Evolutionary conservation across 2,888 invertebrate species (phyloP), one percentile per base, ranked within the genome.

Genomic region (Leucophenga montana): DNA sequence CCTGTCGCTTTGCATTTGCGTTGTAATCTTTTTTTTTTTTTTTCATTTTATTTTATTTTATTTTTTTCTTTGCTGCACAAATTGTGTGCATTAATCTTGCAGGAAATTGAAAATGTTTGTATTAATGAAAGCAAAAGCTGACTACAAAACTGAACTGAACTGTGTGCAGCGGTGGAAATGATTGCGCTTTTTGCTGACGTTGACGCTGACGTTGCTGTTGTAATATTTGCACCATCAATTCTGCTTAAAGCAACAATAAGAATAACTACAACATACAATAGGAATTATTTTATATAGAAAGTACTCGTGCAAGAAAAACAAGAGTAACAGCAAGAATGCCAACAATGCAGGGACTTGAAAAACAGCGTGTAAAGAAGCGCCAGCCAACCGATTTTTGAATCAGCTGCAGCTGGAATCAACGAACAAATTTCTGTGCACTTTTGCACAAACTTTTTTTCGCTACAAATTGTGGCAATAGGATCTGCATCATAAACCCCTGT

Each of bases 221-320:
- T 70, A 72, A 76, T 77, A 73, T 77, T 84, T 80, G 84, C 80
- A 80, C 77, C 77, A 77, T 77, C 74, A 76, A 70, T 74, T 72
- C 71, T 70, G 68, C 76, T 44, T 46, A 22, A 62, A 69, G 46
- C 68, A 62, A 65, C 64, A 18, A 39, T 31, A 57, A 57, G 57
- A 31, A 27, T 27, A 31, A 27, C 54, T 11, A 20, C 54, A 27
- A 59, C 62, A 48, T 18, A 16, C 62, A 39, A 16, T 20, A 18
- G 20, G 18, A 56, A 1, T 18, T 13, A 18, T 13, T 3, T 5
- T n/a, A 54, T 33, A 61, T 33, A 67, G 53, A 14, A 68, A 67
- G 65, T 31, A 66, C 67, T 69, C 72, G 70, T 72, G 73, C 74
- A 75, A 75, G 69, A 71, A 77, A 73, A 72, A 68, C 46, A 57